phyloP scores from a whole-genome alignment of 2,888 invertebrate genomes.

The Drosophila paranaensis region DNA sequence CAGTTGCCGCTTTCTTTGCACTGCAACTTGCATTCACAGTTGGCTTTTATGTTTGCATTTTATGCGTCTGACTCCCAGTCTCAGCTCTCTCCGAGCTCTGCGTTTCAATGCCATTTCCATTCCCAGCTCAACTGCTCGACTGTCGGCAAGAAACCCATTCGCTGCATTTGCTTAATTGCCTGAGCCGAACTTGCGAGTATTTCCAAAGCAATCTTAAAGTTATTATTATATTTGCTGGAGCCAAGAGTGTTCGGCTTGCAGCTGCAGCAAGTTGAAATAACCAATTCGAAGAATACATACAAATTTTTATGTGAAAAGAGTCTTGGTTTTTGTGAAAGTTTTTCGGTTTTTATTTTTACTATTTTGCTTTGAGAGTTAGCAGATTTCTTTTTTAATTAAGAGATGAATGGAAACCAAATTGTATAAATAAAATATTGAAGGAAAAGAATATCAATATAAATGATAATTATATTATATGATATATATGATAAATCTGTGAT shows the following conservation, averaged over 20 bases:
- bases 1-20: slow-evolving; percentile 75
- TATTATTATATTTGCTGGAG: slow-evolving; percentile 11
- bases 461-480: no score
- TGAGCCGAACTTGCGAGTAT: slow-evolving; percentile 30
- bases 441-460: no score
- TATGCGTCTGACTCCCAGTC: slow-evolving; percentile 62
- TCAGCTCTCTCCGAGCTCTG: slow-evolving; percentile 10
- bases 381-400: neutral
- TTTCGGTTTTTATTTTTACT: neutral
- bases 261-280: neutral
- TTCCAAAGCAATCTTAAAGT: slow-evolving; percentile 32
- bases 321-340: neutral
- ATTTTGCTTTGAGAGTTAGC: neutral
- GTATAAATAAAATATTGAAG: no score
- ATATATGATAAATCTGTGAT: no score
- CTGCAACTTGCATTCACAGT: slow-evolving; percentile 76
- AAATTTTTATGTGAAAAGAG: neutral
- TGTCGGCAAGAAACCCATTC: slow-evolving; percentile 5
- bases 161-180: slow-evolving; percentile 72
- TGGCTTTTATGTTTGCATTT: slow-evolving; percentile 70
- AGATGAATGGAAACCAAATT: no score
- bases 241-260: neutral
- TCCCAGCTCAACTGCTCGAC: slow-evolving; percentile 14
- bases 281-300: neutral
- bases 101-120: slow-evolving; percentile 25